Evolutionary conservation across 2,113 vertebrate genomes (phyloP).

Genomic region (Fukomys damarensis): DNA sequence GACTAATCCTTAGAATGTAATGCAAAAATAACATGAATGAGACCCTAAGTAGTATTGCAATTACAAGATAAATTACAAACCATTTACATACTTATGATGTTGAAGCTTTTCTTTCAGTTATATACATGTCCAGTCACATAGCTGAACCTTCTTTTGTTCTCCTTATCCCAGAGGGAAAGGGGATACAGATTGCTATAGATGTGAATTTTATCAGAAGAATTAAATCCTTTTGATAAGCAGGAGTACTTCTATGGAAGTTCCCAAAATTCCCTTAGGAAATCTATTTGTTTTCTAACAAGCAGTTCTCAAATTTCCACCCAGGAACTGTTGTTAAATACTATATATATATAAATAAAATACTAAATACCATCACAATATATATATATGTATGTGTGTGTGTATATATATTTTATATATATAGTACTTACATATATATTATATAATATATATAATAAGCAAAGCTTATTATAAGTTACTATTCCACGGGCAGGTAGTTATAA

Average conservation of each 20-base stretch:
- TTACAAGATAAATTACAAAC: not conserved
- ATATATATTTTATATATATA: too few species aligned
- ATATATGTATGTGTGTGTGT: too few species aligned
- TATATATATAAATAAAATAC: too few species aligned
- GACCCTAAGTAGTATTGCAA: not conserved
- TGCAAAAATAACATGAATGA: not conserved
- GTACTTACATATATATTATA: too few species aligned
- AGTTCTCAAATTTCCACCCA: not conserved
- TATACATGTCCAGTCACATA: not conserved
- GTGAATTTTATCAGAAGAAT: not conserved
- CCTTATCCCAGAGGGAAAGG: not conserved
- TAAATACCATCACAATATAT: too few species aligned
- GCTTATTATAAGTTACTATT: not conserved
- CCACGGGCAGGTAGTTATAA: not conserved
- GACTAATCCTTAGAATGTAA: not conserved
- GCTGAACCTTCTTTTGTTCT: not conserved
- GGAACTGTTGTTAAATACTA: not conserved
- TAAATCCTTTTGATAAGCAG: not conserved
- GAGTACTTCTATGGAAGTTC: not conserved
- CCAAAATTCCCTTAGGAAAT: not conserved
- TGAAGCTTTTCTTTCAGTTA: not conserved
- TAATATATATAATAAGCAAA: too few species aligned
- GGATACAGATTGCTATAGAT: not conserved
- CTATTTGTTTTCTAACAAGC: not conserved
- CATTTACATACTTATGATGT: not conserved